Evolutionary conservation across 2,113 vertebrate genomes (phyloP).

Genomic region (Pan troglodytes): DNA sequence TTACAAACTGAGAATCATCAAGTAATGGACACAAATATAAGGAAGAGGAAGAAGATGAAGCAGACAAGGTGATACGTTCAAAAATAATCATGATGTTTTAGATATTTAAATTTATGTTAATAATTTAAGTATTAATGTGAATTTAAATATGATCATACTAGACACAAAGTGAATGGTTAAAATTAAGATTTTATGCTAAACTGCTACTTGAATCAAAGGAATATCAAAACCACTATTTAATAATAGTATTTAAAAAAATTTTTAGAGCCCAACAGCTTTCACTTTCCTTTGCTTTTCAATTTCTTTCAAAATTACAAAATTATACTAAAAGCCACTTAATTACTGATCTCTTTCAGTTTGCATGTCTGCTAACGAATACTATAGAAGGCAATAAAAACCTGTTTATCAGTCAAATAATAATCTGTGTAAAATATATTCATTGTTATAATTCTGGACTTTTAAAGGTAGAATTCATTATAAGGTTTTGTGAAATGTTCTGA

Average conservation of each 20-base stretch:
- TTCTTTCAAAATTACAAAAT: constrained; percentile 40
- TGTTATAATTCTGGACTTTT: background rate
- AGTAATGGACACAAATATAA: background rate
- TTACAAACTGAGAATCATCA: background rate
- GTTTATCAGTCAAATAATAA: background rate
- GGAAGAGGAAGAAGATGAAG: background rate
- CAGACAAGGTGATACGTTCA: background rate
- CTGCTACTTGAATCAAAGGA: background rate
- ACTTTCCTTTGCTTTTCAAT: background rate
- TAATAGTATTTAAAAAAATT: background rate
- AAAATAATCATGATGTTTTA: background rate
- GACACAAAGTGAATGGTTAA: background rate
- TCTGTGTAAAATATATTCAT: background rate
- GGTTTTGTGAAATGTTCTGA: constrained; percentile 1
- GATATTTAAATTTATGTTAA: background rate
- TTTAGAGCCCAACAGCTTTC: background rate
- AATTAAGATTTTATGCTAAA: background rate
- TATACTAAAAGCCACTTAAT: background rate
- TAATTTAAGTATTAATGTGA: background rate
- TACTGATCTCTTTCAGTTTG: background rate
- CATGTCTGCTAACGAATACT: background rate
- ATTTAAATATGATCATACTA: background rate
- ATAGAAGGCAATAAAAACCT: background rate
- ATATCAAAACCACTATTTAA: background rate
- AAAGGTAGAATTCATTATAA: background rate